phyloP scores from a whole-genome alignment of 2,797 vertebrate genomes.

The Alexandromys oeconomus region DNA sequence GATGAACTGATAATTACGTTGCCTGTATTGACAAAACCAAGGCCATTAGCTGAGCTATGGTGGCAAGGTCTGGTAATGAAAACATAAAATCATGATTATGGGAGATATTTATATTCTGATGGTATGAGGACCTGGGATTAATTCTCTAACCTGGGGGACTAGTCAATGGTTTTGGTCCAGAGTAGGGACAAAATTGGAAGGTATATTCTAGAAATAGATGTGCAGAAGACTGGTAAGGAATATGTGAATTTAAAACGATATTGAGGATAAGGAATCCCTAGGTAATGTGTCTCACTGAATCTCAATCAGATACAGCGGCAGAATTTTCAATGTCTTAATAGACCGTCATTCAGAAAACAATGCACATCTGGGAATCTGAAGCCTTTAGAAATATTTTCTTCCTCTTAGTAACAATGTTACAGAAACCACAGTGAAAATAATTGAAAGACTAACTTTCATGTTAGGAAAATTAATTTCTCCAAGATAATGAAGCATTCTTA shows the following conservation, averaged over 20 bases:
- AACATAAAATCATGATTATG: not conserved
- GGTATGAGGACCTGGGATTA: not conserved
- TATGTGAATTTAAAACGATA: not conserved
- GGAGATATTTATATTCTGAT: not conserved
- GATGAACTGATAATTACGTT: not conserved
- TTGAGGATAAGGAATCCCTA: not conserved
- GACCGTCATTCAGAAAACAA: not conserved
- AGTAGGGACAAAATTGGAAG: not conserved
- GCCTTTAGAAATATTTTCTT: not conserved
- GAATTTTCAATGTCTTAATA: not conserved
- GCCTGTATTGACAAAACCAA: not conserved
- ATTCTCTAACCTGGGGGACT: not conserved
- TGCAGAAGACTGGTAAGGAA: not conserved
- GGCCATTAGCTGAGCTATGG: not conserved
- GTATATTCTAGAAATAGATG: not conserved
- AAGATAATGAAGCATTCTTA: not conserved
- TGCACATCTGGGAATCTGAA: not conserved
- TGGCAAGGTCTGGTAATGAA: not conserved
- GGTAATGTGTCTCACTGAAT: not conserved
- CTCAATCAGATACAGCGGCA: not conserved
- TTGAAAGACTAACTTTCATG: not conserved
- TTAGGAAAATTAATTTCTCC: not conserved
- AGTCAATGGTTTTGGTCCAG: not conserved
- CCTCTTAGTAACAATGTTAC: not conserved
- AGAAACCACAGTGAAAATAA: not conserved